These are phyloP conservation scores for Nothocercus nigrocapillus DNA, from an alignment of 2,113 vertebrate genomes.

Conservation along the genomic window DNA sequence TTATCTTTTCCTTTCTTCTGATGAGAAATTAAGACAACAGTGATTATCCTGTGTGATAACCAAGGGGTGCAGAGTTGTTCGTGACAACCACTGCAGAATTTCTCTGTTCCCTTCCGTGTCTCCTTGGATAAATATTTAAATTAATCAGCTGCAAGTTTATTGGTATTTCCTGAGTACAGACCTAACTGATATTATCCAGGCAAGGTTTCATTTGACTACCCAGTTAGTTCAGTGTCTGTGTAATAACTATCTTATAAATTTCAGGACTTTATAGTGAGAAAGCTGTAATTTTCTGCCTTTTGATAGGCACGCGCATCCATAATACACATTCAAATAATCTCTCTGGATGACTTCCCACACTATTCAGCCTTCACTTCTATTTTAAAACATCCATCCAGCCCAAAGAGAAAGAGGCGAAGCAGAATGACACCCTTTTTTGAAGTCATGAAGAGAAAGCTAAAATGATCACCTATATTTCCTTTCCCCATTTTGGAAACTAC, in stretches of 20 bases:
- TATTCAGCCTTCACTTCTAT: background rate
- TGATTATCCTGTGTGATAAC: background rate
- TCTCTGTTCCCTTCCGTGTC: background rate
- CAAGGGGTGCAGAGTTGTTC: background rate
- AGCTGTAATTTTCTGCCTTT: background rate
- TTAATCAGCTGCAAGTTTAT: background rate
- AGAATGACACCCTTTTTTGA: background rate
- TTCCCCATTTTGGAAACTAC: background rate
- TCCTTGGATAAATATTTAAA: background rate
- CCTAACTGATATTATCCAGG: background rate
- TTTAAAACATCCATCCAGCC: background rate
- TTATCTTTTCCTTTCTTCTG: background rate
- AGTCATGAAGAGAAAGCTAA: background rate
- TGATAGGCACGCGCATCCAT: background rate
- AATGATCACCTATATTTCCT: background rate
- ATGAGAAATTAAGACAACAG: background rate
- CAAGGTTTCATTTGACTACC: background rate
- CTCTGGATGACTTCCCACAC: background rate
- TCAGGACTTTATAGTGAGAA: background rate
- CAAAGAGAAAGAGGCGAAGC: background rate
- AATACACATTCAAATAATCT: background rate
- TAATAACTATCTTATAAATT: background rate
- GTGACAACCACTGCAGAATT: background rate
- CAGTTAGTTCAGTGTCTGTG: background rate
- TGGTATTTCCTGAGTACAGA: background rate